Percentiles rank a stretch among this genome's conserved stretches.
Conservation (phyloP, 1,140 invertebrate genomes). For the Leptopilina clavipes region DNA sequence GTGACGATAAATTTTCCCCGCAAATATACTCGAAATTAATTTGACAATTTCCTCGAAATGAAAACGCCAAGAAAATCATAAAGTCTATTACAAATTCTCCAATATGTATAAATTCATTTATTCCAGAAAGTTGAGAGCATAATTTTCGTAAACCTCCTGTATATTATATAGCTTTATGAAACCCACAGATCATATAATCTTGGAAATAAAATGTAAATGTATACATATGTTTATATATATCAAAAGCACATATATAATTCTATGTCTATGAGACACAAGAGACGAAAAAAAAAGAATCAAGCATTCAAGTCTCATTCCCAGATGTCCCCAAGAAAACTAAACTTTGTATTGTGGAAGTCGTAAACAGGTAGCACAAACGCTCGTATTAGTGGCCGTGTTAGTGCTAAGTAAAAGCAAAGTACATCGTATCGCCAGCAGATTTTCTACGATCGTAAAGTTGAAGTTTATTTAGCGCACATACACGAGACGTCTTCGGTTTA, state of each 20-base stretch:
- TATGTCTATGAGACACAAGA: background rate
- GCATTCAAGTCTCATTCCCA: constrained; percentile 25
- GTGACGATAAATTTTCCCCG: too few species aligned
- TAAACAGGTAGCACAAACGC: constrained; percentile 17
- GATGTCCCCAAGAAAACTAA: constrained; percentile 22
- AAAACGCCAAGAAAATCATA: background rate
- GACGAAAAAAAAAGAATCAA: background rate
- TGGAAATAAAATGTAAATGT: background rate
- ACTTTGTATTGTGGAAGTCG: constrained; percentile 32
- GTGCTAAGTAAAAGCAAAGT: constrained; percentile 30
- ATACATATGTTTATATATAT: background rate
- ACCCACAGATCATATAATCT: background rate
- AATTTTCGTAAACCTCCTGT: constrained; percentile 10
- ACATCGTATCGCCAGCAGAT: constrained; percentile 26
- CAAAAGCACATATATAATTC: too few species aligned
- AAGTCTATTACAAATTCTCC: constrained; percentile 1
- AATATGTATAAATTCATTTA: background rate
- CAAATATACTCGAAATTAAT: background rate
- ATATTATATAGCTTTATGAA: background rate
- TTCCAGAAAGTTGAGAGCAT: background rate
- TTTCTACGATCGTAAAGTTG: constrained; percentile 13
- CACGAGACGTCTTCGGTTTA: background rate
- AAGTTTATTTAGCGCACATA: constrained; percentile 19
- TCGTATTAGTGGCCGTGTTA: constrained; percentile 1
- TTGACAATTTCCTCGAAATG: background rate